Conservation (phyloP, 2,113 vertebrate species). For the Edolisoma coerulescens region DNA sequence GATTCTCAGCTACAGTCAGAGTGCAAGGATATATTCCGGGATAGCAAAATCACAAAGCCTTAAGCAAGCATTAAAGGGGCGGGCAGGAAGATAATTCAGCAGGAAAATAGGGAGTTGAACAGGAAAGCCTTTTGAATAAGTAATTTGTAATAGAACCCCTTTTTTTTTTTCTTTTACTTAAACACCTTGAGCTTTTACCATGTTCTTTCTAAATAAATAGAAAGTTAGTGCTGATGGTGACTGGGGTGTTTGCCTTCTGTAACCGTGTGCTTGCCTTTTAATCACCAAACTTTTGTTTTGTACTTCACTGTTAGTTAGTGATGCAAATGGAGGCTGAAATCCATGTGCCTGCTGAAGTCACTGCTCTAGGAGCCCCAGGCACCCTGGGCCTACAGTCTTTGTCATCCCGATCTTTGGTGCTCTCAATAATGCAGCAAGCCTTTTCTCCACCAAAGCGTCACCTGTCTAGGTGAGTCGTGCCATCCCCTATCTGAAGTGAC, state of each 20-base stretch:
- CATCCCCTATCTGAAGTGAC: slow-evolving; percentile 88
- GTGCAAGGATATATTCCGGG: neutral
- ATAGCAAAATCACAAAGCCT: slow-evolving; percentile 35
- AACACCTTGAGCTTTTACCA: neutral
- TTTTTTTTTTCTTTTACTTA: neutral
- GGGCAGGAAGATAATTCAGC: slow-evolving; percentile 4
- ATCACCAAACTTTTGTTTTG: neutral
- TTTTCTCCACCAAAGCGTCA: slow-evolving; percentile 87
- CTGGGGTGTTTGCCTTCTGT: neutral
- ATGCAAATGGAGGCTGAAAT: slow-evolving; percentile 67
- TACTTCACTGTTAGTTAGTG: slow-evolving; percentile 38
- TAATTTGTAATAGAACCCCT: neutral
- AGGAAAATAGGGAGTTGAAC: slow-evolving; percentile 25
- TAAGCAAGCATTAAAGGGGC: slow-evolving; percentile 21
- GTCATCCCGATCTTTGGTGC: slow-evolving; percentile 64
- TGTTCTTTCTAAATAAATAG: neutral
- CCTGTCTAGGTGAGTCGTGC: slow-evolving; percentile 89
- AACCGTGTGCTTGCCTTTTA: neutral
- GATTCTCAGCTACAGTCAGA: neutral
- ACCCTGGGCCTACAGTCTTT: slow-evolving; percentile 66
- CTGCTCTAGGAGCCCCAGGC: slow-evolving; percentile 74
- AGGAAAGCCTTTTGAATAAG: neutral
- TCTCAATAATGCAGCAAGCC: slow-evolving; percentile 75
- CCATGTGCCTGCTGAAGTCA: slow-evolving; percentile 63
- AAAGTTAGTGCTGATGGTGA: neutral